phyloP scores from a whole-genome alignment of 1,140 invertebrate genomes.

The Drosophila willistoni region DNA sequence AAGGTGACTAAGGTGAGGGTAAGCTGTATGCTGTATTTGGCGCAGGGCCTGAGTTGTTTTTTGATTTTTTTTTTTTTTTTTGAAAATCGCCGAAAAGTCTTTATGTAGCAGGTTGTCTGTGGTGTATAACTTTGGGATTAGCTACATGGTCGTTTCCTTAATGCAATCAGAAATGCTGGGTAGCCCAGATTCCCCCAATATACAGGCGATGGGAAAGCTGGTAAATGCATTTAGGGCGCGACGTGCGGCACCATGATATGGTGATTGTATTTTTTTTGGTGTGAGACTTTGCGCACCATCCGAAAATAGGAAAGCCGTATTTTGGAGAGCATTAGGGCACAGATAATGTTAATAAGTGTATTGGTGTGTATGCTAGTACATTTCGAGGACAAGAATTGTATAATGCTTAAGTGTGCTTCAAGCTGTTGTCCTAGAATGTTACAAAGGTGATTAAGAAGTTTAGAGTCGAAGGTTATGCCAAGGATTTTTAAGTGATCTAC shows the following conservation, averaged over 20 bases:
- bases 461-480: conserved; percentile 1
- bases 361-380: background rate
- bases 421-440: conserved; percentile 15
- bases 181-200: background rate
- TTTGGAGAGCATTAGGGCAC: background rate
- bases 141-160: background rate
- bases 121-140: background rate
- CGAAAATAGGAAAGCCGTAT: background rate
- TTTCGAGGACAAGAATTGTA: conserved; percentile 2
- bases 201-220: background rate
- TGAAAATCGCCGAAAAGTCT: background rate
- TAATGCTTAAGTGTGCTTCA: conserved; percentile 15
- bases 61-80: background rate
- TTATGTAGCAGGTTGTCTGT: background rate
- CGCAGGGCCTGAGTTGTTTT: background rate
- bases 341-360: background rate
- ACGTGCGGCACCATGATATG: background rate
- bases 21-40: background rate
- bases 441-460: conserved; percentile 16
- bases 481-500: background rate
- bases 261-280: conserved; percentile 7
- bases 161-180: background rate
- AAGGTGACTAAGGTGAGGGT: too few relatives aligned
- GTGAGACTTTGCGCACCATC: background rate
- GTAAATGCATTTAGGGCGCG: background rate